Evolutionary conservation across 2,888 invertebrate species (phyloP).

Genomic region (Pseudococcus longispinus): DNA sequence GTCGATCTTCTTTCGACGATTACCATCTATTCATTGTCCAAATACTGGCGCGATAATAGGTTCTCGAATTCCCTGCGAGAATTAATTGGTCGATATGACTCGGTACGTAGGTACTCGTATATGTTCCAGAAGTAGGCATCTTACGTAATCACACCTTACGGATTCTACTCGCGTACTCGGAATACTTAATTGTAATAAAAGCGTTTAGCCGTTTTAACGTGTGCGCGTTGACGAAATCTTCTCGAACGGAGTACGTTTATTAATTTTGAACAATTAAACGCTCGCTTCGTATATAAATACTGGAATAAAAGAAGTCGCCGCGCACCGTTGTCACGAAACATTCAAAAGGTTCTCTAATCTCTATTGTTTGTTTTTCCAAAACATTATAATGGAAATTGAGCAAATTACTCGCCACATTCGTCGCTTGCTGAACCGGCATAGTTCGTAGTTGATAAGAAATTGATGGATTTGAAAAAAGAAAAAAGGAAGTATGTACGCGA

Average conservation of each 20-base stretch:
- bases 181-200: not conserved
- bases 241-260: not conserved
- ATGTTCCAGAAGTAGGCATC: not conserved
- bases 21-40: conserved; percentile 24
- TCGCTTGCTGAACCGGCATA: not conserved
- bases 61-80: conserved; percentile 15
- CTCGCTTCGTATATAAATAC: not conserved
- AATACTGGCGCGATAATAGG: not conserved
- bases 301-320: not conserved
- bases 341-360: not conserved
- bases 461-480: not conserved
- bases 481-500: not conserved
- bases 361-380: not conserved
- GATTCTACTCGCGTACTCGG: not conserved
- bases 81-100: not conserved
- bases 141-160: not conserved
- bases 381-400: not conserved
- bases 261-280: not conserved
- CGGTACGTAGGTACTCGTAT: not conserved
- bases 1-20: conserved; percentile 6
- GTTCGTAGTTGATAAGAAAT: not conserved
- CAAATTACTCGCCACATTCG: not conserved
- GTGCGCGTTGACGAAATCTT: not conserved
- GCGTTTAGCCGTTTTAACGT: not conserved
- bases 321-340: not conserved